Conservation (phyloP, 2,888 invertebrate genomes). For the Drosophila nr. medialis region DNA sequence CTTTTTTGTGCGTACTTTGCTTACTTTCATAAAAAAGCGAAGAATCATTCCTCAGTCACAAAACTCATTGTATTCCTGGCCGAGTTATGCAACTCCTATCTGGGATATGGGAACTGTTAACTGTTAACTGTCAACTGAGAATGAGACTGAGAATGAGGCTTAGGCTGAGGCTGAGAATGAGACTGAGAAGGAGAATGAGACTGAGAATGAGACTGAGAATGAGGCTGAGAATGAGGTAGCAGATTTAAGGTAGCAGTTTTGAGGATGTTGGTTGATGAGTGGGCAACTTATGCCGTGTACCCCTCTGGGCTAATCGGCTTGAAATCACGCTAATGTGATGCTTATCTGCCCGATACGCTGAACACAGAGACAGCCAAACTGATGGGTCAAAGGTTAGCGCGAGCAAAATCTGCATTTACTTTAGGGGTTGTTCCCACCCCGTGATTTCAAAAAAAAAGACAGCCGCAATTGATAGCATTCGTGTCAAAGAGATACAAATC, state of each 20-base stretch:
- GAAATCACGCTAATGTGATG: constrained; percentile 74
- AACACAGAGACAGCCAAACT: constrained; percentile 18
- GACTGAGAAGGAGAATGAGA: neutral
- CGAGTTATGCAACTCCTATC: neutral
- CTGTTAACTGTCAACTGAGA: neutral
- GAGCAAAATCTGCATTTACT: constrained; percentile 60
- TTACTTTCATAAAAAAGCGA: neutral
- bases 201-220: constrained; percentile 29
- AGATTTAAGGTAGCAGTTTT: constrained; percentile 30
- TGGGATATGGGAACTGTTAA: neutral
- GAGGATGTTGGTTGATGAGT: constrained; percentile 52
- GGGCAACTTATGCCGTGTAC: constrained; percentile 40
- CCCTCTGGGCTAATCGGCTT: constrained; percentile 62
- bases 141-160: constrained; percentile 6
- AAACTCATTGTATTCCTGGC: neutral
- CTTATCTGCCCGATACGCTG: constrained; percentile 53
- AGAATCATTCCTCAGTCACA: neutral
- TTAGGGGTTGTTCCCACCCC: constrained; percentile 34
- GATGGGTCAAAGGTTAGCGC: constrained; percentile 41
- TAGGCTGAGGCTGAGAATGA: constrained; percentile 27
- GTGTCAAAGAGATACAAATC: constrained; percentile 38
- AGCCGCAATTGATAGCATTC: constrained; percentile 38
- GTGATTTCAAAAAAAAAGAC: constrained; percentile 26
- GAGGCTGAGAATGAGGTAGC: constrained; percentile 29
- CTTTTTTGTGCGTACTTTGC: neutral